A percentile compares a stretch with the other conserved stretches of the same genome.
Conservation (phyloP, 2,113 vertebrate species). For the Elachura formosa region DNA sequence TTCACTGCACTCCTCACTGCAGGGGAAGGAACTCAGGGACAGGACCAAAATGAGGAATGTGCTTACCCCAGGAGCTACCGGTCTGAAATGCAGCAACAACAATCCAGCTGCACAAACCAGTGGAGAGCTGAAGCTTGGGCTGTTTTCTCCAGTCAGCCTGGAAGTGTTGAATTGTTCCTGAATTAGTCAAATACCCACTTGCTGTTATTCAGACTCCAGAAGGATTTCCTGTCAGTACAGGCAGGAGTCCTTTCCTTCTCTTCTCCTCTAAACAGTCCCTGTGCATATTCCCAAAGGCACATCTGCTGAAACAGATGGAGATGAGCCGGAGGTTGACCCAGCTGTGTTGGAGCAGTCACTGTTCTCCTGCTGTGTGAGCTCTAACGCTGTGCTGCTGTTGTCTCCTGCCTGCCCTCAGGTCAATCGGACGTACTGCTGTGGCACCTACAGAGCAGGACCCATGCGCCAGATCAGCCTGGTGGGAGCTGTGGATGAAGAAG, state of each 20-base stretch:
- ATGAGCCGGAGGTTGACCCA: not conserved
- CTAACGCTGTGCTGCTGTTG: not conserved
- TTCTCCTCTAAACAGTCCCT: not conserved
- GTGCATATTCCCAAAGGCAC: not conserved
- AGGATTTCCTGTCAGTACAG: not conserved
- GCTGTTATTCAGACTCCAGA: not conserved
- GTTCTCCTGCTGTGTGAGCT: not conserved
- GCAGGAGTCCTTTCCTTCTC: not conserved
- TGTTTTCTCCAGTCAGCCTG: not conserved
- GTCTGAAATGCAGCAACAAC: not conserved
- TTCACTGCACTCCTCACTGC: not conserved
- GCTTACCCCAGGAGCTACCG: rapidly evolving
- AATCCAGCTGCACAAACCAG: not conserved
- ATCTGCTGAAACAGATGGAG: not conserved
- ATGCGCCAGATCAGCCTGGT: conserved; percentile 98
- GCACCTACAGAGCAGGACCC: conserved; percentile 93
- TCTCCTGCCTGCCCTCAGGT: conserved; percentile 71
- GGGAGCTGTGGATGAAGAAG: conserved; percentile 96
- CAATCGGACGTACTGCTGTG: conserved; percentile 93
- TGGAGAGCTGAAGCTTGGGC: not conserved
- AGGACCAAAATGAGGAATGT: not conserved
- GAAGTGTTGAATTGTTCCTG: not conserved
- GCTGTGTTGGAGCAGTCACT: not conserved
- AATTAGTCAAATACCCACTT: not conserved
- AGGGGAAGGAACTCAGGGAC: not conserved